These are phyloP conservation scores for Gadopsis marmoratus DNA, from an alignment of 2,797 vertebrate species.

Conservation along the genomic window DNA sequence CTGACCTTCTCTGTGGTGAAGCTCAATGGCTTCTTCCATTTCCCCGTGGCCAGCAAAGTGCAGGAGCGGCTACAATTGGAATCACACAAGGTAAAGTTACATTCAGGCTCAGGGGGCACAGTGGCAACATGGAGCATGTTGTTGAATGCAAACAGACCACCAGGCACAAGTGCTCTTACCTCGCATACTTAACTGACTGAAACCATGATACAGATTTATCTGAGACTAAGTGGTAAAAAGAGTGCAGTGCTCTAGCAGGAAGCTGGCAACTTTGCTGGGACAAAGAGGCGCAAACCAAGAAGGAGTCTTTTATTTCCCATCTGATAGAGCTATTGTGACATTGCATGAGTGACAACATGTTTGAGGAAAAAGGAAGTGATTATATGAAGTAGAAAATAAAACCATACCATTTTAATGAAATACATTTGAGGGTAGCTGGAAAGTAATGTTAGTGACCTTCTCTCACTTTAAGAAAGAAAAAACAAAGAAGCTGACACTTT, in stretches of 20 bases:
- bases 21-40: background rate
- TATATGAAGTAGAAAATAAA: too few relatives aligned
- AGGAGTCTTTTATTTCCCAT: background rate
- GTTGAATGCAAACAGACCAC: background rate
- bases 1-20: background rate
- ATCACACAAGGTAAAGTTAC: slow-evolving; percentile 6
- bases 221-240: background rate
- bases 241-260: background rate
- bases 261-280: background rate
- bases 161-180: background rate
- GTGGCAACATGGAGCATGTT: background rate
- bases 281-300: background rate
- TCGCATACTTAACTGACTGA: background rate
- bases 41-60: slow-evolving; percentile 17
- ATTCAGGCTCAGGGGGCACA: background rate
- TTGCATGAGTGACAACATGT: background rate
- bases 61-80: background rate
- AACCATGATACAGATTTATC: slow-evolving; percentile 4
- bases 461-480: slow-evolving; percentile 2
- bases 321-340: background rate
- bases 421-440: background rate
- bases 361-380: background rate
- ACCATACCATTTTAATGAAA: background rate
- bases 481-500: background rate
- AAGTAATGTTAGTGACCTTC: slow-evolving; percentile 6